Evolutionary conservation across 2,113 vertebrate genomes (phyloP).

Genomic region (Megaceryle maxima): DNA sequence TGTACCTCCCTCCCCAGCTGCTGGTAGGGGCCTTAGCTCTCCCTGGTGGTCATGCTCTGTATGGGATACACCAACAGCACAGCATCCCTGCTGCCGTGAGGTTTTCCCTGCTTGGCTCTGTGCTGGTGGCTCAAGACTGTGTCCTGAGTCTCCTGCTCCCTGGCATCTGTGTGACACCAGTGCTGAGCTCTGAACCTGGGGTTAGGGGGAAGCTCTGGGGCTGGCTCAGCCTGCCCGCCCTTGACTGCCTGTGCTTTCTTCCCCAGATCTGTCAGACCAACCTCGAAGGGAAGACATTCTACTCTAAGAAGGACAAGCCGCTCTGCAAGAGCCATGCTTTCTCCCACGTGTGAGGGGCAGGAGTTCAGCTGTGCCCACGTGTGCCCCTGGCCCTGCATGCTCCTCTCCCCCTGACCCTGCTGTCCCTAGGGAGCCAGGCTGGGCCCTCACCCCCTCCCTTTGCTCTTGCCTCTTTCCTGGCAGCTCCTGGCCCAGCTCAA

Average conservation of each 20-base stretch:
- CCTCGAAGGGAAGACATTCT: constrained; percentile 99
- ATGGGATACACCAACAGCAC: neutral
- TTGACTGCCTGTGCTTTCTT: neutral
- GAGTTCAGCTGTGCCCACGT: neutral
- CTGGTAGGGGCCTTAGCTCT: neutral
- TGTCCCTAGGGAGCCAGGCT: neutral
- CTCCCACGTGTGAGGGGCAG: constrained; percentile 85
- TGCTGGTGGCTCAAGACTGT: neutral
- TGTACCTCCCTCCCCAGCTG: neutral
- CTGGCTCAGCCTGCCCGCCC: neutral
- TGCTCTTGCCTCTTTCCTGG: neutral
- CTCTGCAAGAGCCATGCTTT: constrained; percentile 99
- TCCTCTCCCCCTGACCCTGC: neutral
- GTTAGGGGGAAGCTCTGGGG: accelerated
- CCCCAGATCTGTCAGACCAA: constrained; percentile 96
- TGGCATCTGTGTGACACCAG: neutral
- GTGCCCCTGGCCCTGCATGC: neutral
- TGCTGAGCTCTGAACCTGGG: neutral
- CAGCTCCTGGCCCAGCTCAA: neutral
- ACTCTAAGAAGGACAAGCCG: constrained; percentile 98
- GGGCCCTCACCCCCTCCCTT: neutral
- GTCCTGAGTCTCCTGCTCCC: neutral
- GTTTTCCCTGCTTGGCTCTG: neutral
- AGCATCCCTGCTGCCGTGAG: neutral
- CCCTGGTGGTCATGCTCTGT: accelerated